Percentiles rank a stretch among this genome's conserved stretches.
These are phyloP conservation scores for Miichthys miiuy DNA, from an alignment of 2,797 vertebrate species.

Conservation along the genomic window DNA sequence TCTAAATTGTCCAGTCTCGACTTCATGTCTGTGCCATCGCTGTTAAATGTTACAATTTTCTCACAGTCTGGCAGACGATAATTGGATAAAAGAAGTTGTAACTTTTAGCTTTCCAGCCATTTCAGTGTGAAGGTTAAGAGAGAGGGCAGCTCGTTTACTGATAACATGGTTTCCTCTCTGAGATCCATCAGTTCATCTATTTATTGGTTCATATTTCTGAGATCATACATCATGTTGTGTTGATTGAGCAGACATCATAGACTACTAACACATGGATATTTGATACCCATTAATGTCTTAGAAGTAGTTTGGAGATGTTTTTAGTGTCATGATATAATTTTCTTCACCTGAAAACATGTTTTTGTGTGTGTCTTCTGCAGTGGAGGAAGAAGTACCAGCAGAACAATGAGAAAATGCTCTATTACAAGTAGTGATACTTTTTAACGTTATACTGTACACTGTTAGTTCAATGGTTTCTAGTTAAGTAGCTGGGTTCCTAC, in stretches of 20 bases:
- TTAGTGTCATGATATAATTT: background rate
- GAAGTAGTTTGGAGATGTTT: background rate
- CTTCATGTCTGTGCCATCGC: constrained; percentile 40
- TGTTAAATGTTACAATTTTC: constrained; percentile 50
- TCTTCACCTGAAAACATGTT: background rate
- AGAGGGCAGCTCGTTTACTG: constrained; percentile 6
- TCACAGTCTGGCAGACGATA: constrained; percentile 51
- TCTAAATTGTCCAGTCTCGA: background rate
- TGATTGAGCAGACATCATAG: background rate
- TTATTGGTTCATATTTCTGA: background rate
- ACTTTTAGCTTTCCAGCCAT: constrained; percentile 10
- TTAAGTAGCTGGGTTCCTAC: too few relatives aligned
- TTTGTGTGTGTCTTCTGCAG: background rate
- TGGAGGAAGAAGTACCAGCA: background rate
- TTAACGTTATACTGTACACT: too few relatives aligned
- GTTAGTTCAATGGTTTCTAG: too few relatives aligned
- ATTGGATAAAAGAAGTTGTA: constrained; percentile 55
- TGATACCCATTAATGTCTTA: background rate
- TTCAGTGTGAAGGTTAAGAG: constrained; percentile 27
- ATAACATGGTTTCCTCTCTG: background rate
- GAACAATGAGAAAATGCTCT: too few relatives aligned
- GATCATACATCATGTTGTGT: background rate
- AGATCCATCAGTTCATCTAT: background rate
- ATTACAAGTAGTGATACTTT: too few relatives aligned
- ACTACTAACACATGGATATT: background rate